Percentiles rank a stretch among this genome's conserved stretches.
These are phyloP conservation scores for Ameiurus melas DNA, from an alignment of 2,113 vertebrate species.

Conservation along the genomic window DNA sequence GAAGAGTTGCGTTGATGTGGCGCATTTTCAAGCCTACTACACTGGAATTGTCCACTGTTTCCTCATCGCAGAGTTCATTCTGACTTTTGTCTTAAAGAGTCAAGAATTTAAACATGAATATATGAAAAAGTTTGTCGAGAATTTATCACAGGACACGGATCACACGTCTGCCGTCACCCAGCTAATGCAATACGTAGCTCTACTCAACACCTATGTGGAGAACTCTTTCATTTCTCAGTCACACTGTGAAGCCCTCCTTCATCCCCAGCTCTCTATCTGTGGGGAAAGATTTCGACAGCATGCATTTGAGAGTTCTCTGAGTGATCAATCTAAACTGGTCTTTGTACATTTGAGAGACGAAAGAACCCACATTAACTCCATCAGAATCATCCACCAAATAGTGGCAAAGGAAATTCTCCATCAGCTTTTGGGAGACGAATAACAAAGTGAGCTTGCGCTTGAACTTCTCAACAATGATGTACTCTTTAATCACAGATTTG, in stretches of 20 bases:
- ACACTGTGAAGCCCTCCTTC: constrained; percentile 77
- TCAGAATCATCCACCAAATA: constrained; percentile 79
- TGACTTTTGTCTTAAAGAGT: too few relatives aligned
- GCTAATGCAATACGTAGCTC: constrained; percentile 74
- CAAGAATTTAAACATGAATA: too few relatives aligned
- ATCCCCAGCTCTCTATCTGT: constrained; percentile 27
- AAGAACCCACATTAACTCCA: constrained; percentile 67
- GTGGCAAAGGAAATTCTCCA: constrained; percentile 80
- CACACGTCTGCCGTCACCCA: too few relatives aligned
- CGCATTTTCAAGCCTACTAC: too few relatives aligned
- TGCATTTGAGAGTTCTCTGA: constrained; percentile 66
- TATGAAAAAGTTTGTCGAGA: too few relatives aligned
- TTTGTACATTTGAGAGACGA: constrained; percentile 77
- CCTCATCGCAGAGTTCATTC: too few relatives aligned
- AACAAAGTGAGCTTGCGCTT: constrained; percentile 72
- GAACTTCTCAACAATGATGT: constrained; percentile 67
- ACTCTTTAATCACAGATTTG: constrained; percentile 78
- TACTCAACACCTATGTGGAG: constrained; percentile 80
- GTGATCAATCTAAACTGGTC: constrained; percentile 72
- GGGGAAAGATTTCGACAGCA: constrained; percentile 58
- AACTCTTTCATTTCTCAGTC: constrained; percentile 78
- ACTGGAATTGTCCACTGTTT: too few relatives aligned
- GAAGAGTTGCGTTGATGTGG: too few relatives aligned
- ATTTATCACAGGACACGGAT: too few relatives aligned
- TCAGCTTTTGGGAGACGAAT: constrained; percentile 68